Conservation (phyloP, 2,797 vertebrate genomes). For the Acanthopagrus latus region DNA sequence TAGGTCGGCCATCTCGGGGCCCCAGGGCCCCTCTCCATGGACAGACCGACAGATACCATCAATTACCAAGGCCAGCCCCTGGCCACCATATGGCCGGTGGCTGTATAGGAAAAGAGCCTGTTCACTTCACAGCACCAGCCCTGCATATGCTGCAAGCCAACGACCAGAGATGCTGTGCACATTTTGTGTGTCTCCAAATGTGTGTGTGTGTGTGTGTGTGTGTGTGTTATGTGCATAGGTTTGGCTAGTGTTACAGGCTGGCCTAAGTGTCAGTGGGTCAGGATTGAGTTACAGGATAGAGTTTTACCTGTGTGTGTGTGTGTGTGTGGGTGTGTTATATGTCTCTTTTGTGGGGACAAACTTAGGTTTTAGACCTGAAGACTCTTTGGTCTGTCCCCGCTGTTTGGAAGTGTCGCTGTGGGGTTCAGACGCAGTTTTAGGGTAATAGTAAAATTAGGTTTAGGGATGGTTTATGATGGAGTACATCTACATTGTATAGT, state of each 20-base stretch:
- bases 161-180: constrained; percentile 76
- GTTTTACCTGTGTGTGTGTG: constrained; percentile 63
- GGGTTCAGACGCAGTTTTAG: neutral
- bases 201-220: constrained; percentile 47
- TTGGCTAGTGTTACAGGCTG: constrained; percentile 81
- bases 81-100: constrained; percentile 89
- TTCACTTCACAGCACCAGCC: constrained; percentile 73
- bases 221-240: constrained; percentile 59
- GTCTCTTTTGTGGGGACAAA: constrained; percentile 29
- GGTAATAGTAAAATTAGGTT: neutral
- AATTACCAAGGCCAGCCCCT: constrained; percentile 83
- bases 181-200: constrained; percentile 48
- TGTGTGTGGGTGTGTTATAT: constrained; percentile 6
- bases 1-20: constrained; percentile 73
- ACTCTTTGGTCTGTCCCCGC: neutral
- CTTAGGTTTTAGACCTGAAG: constrained; percentile 4
- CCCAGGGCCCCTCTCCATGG: constrained; percentile 76
- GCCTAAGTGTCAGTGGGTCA: constrained; percentile 67
- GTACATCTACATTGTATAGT: neutral
- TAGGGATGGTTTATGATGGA: neutral
- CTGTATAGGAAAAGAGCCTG: constrained; percentile 82
- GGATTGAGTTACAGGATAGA: constrained; percentile 80
- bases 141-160: constrained; percentile 82
- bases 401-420: neutral
- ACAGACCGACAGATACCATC: constrained; percentile 86